Evolutionary conservation across 2,888 invertebrate genomes (phyloP).

Genomic region (Hecatera dysodea): DNA sequence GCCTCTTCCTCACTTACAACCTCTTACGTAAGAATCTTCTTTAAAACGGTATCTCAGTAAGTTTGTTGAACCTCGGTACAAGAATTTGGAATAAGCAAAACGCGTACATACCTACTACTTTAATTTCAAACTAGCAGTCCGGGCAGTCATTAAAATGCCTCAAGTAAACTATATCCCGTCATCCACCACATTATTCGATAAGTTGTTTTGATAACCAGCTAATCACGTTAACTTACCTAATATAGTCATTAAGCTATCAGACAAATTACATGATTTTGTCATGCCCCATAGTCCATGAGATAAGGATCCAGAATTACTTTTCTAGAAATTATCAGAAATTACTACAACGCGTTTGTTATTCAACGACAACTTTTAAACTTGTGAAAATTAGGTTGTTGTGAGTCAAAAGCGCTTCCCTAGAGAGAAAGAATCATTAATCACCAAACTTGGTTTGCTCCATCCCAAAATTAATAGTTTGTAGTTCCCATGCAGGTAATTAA

Average conservation of each 20-base stretch:
- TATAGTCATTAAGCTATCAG: not conserved
- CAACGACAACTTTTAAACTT: conserved; percentile 13
- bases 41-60: not conserved
- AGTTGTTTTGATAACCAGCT: not conserved
- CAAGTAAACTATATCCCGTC: not conserved
- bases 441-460: not conserved
- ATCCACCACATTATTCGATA: not conserved
- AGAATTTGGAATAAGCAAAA: too few species aligned
- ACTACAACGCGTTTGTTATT: conserved; percentile 11
- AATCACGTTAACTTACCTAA: not conserved
- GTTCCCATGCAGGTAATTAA: conserved; percentile 5
- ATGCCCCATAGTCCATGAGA: not conserved
- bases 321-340: too few species aligned
- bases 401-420: not conserved
- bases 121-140: too few species aligned
- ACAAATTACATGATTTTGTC: not conserved
- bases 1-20: conserved; percentile 8
- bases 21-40: conserved; percentile 17
- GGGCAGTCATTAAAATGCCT: not conserved
- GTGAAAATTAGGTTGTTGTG: not conserved
- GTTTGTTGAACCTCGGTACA: too few species aligned
- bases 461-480: conserved; percentile 6
- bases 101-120: too few species aligned
- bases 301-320: conserved; percentile 30
- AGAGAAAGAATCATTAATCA: not conserved